These are phyloP conservation scores for Nezara viridula DNA, from an alignment of 2,888 invertebrate genomes.

Conservation along the genomic window DNA sequence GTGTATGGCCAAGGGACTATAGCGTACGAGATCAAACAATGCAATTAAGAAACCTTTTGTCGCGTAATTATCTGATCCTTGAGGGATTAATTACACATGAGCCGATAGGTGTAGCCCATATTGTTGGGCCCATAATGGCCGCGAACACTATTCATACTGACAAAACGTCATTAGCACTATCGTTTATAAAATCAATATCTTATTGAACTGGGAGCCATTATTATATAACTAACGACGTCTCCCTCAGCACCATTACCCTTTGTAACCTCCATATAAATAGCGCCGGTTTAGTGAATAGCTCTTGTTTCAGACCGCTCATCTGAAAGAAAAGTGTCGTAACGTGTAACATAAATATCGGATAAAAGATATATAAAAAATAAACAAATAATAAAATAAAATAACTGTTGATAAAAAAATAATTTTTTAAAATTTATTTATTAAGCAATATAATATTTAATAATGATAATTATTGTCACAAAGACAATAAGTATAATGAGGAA, in stretches of 20 bases:
- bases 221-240: not conserved
- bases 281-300: not conserved
- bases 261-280: not conserved
- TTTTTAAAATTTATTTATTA: too few species aligned
- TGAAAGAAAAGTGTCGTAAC: not conserved
- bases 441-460: too few species aligned
- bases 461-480: too few species aligned
- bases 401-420: too few species aligned
- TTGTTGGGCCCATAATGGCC: not conserved
- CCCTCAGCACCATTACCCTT: not conserved
- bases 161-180: conserved; percentile 26
- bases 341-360: too few species aligned
- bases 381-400: too few species aligned
- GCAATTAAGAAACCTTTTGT: conserved; percentile 36
- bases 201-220: not conserved
- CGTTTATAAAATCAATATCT: conserved; percentile 8
- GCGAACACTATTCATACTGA: not conserved
- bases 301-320: not conserved
- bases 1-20: not conserved
- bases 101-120: not conserved
- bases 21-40: not conserved
- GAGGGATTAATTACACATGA: conserved; percentile 1
- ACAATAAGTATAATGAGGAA: too few species aligned
- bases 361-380: too few species aligned
- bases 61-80: conserved; percentile 17